These are phyloP conservation scores for Pangasius sanitwongsei DNA, from an alignment of 2,797 vertebrate genomes.

Conservation along the genomic window DNA sequence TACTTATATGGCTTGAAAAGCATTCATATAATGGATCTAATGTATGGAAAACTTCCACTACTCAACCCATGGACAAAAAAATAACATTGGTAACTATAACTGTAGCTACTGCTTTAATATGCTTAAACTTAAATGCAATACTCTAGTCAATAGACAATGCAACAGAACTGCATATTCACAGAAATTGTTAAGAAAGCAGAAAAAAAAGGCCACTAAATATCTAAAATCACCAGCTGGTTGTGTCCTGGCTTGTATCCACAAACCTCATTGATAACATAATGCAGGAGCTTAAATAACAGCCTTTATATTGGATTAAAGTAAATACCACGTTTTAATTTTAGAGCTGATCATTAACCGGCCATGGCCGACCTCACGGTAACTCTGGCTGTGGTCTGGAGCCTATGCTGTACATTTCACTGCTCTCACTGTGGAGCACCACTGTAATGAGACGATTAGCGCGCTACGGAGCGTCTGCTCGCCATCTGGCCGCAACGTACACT, in stretches of 20 bases:
- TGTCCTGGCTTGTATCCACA: not conserved
- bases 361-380: slow-evolving; percentile 34
- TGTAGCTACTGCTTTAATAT: not conserved
- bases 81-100: not conserved
- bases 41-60: not conserved
- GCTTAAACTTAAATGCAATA: not conserved
- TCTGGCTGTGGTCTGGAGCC: slow-evolving; percentile 52
- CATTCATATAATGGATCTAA: not conserved
- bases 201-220: not conserved
- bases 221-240: not conserved
- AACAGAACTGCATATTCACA: not conserved
- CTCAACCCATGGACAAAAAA: not conserved
- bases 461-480: slow-evolving; percentile 56
- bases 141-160: not conserved
- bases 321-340: slow-evolving; percentile 47
- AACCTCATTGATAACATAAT: slow-evolving; percentile 25
- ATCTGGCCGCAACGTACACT: slow-evolving; percentile 65
- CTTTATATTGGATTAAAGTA: slow-evolving; percentile 27
- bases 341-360: slow-evolving; percentile 42
- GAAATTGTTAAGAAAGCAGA: not conserved
- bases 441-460: slow-evolving; percentile 66
- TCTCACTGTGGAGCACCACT: slow-evolving; percentile 62
- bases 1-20: not conserved
- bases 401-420: slow-evolving; percentile 56
- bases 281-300: slow-evolving; percentile 9